These are phyloP conservation scores for Sycophila texana DNA, from an alignment of 2,888 invertebrate genomes.

Conservation along the genomic window DNA sequence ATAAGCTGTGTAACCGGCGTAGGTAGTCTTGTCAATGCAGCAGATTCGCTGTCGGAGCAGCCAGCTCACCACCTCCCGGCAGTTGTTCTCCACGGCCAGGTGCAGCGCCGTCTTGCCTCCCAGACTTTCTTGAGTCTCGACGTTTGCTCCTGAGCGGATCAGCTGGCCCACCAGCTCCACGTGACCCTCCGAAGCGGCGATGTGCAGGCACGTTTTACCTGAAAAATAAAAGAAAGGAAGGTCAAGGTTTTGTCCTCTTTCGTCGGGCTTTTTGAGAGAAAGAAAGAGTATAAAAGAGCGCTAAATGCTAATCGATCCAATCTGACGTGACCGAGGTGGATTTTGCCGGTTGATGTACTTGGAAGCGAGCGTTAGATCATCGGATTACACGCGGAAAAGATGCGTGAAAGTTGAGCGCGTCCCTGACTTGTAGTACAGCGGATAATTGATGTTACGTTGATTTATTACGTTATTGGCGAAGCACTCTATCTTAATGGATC, in stretches of 20 bases:
- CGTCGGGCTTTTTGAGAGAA: no score
- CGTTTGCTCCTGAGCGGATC: constrained; percentile 86
- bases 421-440: no score
- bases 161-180: constrained; percentile 85
- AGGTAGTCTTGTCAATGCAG: constrained; percentile 79
- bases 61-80: constrained; percentile 80
- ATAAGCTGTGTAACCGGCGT: constrained; percentile 83
- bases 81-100: constrained; percentile 83
- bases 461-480: no score
- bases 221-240: constrained; percentile 59
- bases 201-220: constrained; percentile 92
- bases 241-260: not conserved
- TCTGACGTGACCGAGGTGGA: no score
- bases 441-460: no score
- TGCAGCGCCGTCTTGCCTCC: constrained; percentile 83
- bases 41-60: constrained; percentile 82
- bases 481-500: no score
- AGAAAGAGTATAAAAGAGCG: no score
- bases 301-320: no score
- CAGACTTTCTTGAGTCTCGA: constrained; percentile 88
- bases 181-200: constrained; percentile 86
- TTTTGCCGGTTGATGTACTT: no score
- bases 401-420: no score
- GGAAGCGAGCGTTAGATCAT: no score
- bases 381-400: no score